Base-by-base conservation (phyloP, 2,113 vertebrate species). In the Corydoras sp. region DNA sequence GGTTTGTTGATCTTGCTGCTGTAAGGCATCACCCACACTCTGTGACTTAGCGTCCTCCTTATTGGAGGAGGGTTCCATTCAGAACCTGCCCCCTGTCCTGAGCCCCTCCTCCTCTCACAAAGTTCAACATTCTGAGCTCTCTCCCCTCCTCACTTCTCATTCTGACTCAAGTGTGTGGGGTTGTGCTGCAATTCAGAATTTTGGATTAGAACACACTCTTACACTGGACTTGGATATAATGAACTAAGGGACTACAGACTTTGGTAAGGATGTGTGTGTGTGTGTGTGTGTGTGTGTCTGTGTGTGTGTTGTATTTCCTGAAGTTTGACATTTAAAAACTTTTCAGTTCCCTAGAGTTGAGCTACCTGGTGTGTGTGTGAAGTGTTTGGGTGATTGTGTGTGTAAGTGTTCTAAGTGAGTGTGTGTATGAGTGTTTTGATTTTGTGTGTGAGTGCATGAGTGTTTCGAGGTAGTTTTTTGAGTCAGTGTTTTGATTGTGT, bases 11-110 rank as follows among this genome's bases (percentile, higher is more conserved):
- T 77, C 56, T 71, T 59, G 35, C 79, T 69, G 35, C 78, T 0
- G 65, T 62, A 59, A 73, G 71, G 59, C 64, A 61, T 70, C 53
- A 32, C 81, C 69, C 74, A 61, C 69, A 56, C 49, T 71, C 75
- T 74, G 80, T 89, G 85, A 87, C 86, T 85, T 85, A 83, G 86
- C 72, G 79, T 74, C 80, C 80, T 79, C 63, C 72, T 72, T 76
- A 82, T 71, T 65, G 82, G 77, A 79, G 85, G 83, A 87, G 85
- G 86, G 85, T 83, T 79, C 71, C 79, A 76, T 72, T 7, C 83
- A 72, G 81, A 77, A 77, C 85, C 80, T 50, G 81, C 83, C 68
- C 18, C 54, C 65, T 14, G 5, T 4, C 10, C 5, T 1, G 18
- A 30, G 13, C 53, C 15, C 83, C 69, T 31, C 75, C 71, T 66